Conservation (phyloP, 2,113 vertebrate genomes). For the Microtus pennsylvanicus region DNA sequence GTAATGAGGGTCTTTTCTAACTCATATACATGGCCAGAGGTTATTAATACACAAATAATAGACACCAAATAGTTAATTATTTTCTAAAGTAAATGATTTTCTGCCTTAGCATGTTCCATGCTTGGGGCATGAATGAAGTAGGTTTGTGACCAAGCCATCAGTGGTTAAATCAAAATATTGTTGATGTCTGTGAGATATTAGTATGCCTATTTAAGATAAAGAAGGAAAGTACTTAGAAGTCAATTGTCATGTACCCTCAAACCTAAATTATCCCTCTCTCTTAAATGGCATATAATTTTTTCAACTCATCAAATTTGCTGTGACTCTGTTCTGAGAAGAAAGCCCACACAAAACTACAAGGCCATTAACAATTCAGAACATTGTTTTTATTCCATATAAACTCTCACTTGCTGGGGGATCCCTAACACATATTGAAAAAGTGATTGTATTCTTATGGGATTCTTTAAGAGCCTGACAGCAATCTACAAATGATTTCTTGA, state of each 20-base stretch:
- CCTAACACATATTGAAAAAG: not conserved
- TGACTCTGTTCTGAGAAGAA: constrained; percentile 1
- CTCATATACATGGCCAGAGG: not conserved
- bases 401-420: not conserved
- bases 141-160: not conserved
- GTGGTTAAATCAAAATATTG: not conserved
- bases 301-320: not conserved
- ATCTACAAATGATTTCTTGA: constrained; percentile 27
- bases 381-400: not conserved
- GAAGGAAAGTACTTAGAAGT: constrained; percentile 30
- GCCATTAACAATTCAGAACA: constrained; percentile 41
- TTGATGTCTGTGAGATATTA: constrained; percentile 9
- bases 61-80: not conserved
- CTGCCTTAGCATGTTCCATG: not conserved
- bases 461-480: not conserved
- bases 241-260: not conserved
- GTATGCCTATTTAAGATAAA: constrained; percentile 30
- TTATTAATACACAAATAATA: not conserved
- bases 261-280: not conserved
- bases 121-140: not conserved
- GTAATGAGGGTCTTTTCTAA: not conserved
- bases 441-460: not conserved
- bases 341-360: not conserved
- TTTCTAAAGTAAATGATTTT: not conserved
- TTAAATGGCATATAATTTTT: constrained; percentile 17